Conservation (phyloP, 2,113 vertebrate genomes). For the Pelobates fuscus region DNA sequence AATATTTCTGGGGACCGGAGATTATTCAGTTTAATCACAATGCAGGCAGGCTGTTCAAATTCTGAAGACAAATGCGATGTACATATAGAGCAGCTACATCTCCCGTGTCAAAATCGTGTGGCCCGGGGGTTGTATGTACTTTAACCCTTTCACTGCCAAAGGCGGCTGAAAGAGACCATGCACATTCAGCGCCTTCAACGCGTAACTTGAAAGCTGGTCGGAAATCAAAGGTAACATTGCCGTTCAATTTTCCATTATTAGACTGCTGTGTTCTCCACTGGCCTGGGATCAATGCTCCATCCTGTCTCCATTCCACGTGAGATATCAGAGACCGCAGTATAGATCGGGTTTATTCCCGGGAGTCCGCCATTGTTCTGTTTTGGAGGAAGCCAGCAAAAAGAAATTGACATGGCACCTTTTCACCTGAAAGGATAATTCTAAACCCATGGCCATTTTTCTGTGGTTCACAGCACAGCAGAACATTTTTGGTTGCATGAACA, state of each 20-base stretch:
- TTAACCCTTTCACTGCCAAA: conserved; percentile 1
- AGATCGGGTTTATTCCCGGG: conserved; percentile 25
- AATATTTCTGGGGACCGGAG: conserved; percentile 65
- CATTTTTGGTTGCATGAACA: neutral
- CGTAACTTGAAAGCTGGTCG: conserved; percentile 1
- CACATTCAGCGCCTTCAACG: neutral
- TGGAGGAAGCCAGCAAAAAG: conserved; percentile 20
- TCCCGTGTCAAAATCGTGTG: neutral
- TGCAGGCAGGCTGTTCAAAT: conserved; percentile 55
- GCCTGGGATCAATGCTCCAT: conserved; percentile 34
- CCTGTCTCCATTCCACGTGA: conserved; percentile 19
- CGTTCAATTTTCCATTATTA: conserved; percentile 35
- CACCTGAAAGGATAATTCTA: neutral
- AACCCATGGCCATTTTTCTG: neutral
- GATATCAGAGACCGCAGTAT: conserved; percentile 33
- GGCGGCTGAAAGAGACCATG: neutral
- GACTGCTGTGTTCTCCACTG: conserved; percentile 30
- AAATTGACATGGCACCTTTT: conserved; percentile 24
- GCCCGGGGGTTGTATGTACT: neutral
- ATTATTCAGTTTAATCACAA: conserved; percentile 64
- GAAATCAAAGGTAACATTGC: conserved; percentile 31
- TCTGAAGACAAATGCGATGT: conserved; percentile 4
- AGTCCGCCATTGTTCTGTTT: conserved; percentile 33
- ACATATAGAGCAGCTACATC: neutral
- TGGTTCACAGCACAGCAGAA: neutral